Evolutionary conservation across 2,113 vertebrate species (phyloP).

Genomic region (Cervus canadensis): DNA sequence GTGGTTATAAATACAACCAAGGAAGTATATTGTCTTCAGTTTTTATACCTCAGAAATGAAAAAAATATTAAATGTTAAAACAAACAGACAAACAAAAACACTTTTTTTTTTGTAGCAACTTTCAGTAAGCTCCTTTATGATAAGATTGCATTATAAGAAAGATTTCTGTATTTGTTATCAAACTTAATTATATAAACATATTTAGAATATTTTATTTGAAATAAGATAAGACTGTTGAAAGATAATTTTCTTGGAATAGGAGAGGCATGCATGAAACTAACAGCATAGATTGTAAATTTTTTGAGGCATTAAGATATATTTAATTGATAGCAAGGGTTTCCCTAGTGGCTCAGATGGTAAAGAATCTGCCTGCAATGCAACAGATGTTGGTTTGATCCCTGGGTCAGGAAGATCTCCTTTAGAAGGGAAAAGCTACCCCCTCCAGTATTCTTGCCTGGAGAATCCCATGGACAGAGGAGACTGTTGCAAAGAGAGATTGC

Average conservation of each 20-base stretch:
- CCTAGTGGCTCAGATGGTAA: background rate
- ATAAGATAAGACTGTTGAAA: background rate
- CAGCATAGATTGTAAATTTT: background rate
- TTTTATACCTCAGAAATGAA: background rate
- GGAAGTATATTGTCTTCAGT: background rate
- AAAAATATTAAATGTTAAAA: background rate
- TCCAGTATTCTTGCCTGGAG: background rate
- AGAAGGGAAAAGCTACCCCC: background rate
- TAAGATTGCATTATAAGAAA: background rate
- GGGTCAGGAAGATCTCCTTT: background rate
- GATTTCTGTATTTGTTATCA: background rate
- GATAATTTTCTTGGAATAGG: background rate
- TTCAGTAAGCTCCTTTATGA: background rate
- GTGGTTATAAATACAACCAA: background rate
- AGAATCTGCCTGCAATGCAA: background rate
- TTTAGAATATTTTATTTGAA: background rate
- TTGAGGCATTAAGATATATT: background rate
- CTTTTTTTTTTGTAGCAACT: background rate
- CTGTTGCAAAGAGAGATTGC: background rate
- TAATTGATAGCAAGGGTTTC: constrained; percentile 61
- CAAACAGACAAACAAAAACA: background rate
- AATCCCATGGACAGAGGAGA: background rate
- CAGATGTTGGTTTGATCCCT: background rate
- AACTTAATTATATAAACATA: background rate
- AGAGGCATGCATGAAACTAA: background rate